These are phyloP conservation scores for Dipodomys spectabilis DNA, from an alignment of 2,113 vertebrate genomes.

Conservation along the genomic window DNA sequence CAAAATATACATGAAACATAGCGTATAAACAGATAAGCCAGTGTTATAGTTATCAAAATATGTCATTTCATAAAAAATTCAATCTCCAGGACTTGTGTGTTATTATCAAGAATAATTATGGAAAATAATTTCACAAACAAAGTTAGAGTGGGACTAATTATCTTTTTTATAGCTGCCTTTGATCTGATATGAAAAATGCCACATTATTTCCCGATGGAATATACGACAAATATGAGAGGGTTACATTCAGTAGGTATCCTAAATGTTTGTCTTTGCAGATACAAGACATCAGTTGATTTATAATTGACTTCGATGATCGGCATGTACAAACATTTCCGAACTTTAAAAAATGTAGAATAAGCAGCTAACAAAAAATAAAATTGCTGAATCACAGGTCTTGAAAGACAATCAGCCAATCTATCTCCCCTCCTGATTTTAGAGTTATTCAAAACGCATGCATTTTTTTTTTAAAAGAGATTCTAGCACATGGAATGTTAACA, in stretches of 20 bases:
- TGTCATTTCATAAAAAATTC: conserved; percentile 20
- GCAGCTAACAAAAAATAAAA: conserved; percentile 16
- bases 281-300: conserved; percentile 20
- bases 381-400: not conserved
- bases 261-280: conserved; percentile 38
- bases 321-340: not conserved
- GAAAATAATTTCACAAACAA: conserved; percentile 38
- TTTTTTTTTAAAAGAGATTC: not conserved
- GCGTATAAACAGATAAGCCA: not conserved
- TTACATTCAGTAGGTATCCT: conserved; percentile 2
- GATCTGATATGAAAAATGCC: not conserved
- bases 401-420: conserved; percentile 18
- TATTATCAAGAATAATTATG: not conserved
- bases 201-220: not conserved
- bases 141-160: not conserved
- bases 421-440: not conserved
- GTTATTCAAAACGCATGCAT: not conserved
- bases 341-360: not conserved
- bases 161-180: not conserved
- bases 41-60: not conserved
- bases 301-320: not conserved
- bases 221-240: not conserved
- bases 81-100: not conserved
- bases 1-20: conserved; percentile 12
- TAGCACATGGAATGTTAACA: conserved; percentile 55